Percentiles rank a stretch among this genome's conserved stretches.
Evolutionary conservation across 2,113 vertebrate genomes (phyloP).

Genomic region (Lathamus discolor): DNA sequence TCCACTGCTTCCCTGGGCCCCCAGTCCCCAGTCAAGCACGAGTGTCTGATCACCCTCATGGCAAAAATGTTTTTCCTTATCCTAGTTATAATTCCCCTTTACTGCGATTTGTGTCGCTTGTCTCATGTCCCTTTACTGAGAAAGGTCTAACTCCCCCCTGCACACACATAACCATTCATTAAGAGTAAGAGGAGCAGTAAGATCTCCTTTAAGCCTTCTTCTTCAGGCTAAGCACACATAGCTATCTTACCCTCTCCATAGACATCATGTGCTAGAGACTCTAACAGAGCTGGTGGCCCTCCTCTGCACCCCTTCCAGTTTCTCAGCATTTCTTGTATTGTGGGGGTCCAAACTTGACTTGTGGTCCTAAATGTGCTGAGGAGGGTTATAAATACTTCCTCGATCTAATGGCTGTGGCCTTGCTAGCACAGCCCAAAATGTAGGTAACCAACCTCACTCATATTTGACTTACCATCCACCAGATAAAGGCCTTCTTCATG

Average conservation of each 20-base stretch:
- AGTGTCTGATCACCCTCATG: neutral
- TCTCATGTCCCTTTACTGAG: neutral
- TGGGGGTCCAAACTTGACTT: neutral
- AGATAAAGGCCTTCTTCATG: neutral
- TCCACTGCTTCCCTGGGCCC: neutral
- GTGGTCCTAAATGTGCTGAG: neutral
- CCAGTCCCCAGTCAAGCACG: neutral
- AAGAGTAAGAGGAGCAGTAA: neutral
- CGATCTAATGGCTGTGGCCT: neutral
- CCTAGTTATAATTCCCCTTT: neutral
- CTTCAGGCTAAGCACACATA: neutral
- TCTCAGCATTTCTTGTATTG: neutral
- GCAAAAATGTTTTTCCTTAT: neutral
- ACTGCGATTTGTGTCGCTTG: neutral
- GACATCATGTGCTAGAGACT: neutral
- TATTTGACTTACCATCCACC: neutral
- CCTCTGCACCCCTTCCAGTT: neutral
- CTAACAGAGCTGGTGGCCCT: neutral
- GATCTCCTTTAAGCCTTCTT: neutral
- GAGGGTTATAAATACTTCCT: neutral
- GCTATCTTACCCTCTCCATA: neutral
- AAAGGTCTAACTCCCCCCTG: neutral
- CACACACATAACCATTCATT: neutral
- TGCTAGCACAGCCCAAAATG: neutral
- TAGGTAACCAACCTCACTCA: neutral